Base-by-base conservation (phyloP, 2,888 invertebrate species). In the Patella pellucida region DNA sequence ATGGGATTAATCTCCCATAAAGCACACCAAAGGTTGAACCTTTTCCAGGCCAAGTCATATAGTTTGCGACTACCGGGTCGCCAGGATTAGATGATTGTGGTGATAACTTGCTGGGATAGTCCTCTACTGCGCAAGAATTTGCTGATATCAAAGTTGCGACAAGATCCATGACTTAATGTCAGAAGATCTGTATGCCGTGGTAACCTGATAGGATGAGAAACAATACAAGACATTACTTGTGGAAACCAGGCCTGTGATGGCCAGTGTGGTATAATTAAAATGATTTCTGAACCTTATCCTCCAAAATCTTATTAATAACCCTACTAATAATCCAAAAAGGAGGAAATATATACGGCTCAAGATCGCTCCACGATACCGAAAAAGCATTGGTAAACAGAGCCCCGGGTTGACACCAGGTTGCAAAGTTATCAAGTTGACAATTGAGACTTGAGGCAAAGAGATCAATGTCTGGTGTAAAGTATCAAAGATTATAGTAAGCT, bases 231-330 rank as follows among this genome's bases (percentile, higher is more conserved):
- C 15, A 76, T 19, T 2, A 56, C 1, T 16, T 69, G 11, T 56
- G 81, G 76, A 78, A 80, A 82, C 79, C 79, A 81, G 52, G 68
- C 19, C 56, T 80, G 81, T 16, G 77, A 73, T 72, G 12, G 51
- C 80, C 81, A 81, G 67, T 70, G 68, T 41, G 79, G 80, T 19
- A 78, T 52, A 52, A 81, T 68, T 9, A 77, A 31, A 15, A 80
- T 73, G 19, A 75, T 68, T 69, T 72, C 3, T 79, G 73, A 11
- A 78, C 79, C 11, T 79, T 54, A 54, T 82, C 79, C 52, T 70
- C 23, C 4, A 72, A 12, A 31, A 81, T 52, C 52, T 79, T 81
- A 19, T 78, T 76, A 1, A 82, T 11, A 14, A 77, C 54, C 15
- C 71, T 23, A 15, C 73, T 68, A 23, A 77, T 74, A 12, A 77